A percentile compares a stretch with the other conserved stretches of the same genome.
Conservation (phyloP, 2,888 invertebrate genomes). For the Gasteruption jaculator region DNA sequence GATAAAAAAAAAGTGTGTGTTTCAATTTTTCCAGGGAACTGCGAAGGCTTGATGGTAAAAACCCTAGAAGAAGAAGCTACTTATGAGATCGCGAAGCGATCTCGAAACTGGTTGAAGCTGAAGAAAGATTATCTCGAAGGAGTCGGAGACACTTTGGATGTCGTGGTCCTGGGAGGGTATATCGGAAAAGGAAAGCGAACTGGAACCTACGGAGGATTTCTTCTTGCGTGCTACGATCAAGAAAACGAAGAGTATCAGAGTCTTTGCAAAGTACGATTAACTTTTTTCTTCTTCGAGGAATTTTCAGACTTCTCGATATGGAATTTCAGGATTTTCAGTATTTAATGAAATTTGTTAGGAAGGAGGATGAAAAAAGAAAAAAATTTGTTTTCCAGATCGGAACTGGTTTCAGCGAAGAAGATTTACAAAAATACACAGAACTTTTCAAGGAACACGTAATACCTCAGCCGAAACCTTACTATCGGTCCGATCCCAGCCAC, state of each 20-base stretch:
- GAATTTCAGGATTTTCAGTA: neutral
- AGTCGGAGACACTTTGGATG: conserved; percentile 93
- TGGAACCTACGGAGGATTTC: conserved; percentile 90
- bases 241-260: conserved; percentile 89
- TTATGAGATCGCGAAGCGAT: conserved; percentile 95
- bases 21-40: conserved; percentile 65
- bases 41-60: conserved; percentile 99
- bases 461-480: conserved; percentile 72
- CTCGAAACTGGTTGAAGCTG: conserved; percentile 90
- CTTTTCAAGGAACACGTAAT: conserved; percentile 74
- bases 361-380: neutral
- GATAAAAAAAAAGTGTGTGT: too few species aligned
- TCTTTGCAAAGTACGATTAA: conserved; percentile 72
- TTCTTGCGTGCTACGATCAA: conserved; percentile 89
- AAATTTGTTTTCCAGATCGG: conserved; percentile 61
- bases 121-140: conserved; percentile 98
- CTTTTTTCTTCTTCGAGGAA: neutral
- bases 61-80: conserved; percentile 83
- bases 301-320: too few species aligned
- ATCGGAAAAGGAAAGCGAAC: conserved; percentile 89
- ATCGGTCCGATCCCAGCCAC: conserved; percentile 69
- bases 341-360: neutral
- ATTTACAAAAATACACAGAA: conserved; percentile 71
- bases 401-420: conserved; percentile 92
- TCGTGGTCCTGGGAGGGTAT: conserved; percentile 94